Conservation (phyloP, 2,113 vertebrate species). For the Catharus fuscescens region DNA sequence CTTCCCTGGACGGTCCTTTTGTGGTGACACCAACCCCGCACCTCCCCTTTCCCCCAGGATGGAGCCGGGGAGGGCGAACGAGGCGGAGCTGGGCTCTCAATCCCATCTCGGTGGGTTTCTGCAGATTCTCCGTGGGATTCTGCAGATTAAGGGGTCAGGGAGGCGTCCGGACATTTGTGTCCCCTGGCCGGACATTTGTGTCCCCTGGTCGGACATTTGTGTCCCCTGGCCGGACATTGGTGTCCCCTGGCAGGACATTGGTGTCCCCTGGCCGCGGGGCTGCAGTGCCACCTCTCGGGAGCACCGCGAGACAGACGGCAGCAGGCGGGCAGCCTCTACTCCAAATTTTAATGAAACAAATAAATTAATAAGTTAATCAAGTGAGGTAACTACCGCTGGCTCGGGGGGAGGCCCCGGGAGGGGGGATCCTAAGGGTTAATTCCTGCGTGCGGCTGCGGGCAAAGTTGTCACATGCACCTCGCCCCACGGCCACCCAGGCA, state of each 20-base stretch:
- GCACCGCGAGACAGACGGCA: not conserved
- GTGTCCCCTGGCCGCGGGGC: not conserved
- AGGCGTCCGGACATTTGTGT: not conserved
- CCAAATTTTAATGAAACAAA: conserved; percentile 94
- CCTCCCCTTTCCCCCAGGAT: rapidly evolving
- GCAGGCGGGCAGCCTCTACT: conserved; percentile 70
- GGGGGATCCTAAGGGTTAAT: not conserved
- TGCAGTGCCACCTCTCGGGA: conserved; percentile 57
- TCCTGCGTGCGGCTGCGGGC: conserved; percentile 54
- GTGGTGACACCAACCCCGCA: not conserved
- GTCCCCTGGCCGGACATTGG: rapidly evolving
- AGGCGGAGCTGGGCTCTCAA: rapidly evolving
- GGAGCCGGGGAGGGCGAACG: rapidly evolving
- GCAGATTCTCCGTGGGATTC: rapidly evolving
- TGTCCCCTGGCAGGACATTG: rapidly evolving
- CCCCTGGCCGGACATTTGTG: rapidly evolving
- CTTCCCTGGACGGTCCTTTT: rapidly evolving
- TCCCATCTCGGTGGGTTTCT: rapidly evolving
- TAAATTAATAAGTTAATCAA: conserved; percentile 95
- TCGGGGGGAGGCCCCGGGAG: conserved; percentile 57
- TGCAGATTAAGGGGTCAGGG: rapidly evolving
- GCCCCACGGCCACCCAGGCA: not conserved
- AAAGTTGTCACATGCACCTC: conserved; percentile 54
- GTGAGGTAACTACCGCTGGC: conserved; percentile 83
- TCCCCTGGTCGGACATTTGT: rapidly evolving